These are phyloP conservation scores for Dicyrtoma fusca DNA, from an alignment of 2,888 invertebrate species.

Conservation along the genomic window DNA sequence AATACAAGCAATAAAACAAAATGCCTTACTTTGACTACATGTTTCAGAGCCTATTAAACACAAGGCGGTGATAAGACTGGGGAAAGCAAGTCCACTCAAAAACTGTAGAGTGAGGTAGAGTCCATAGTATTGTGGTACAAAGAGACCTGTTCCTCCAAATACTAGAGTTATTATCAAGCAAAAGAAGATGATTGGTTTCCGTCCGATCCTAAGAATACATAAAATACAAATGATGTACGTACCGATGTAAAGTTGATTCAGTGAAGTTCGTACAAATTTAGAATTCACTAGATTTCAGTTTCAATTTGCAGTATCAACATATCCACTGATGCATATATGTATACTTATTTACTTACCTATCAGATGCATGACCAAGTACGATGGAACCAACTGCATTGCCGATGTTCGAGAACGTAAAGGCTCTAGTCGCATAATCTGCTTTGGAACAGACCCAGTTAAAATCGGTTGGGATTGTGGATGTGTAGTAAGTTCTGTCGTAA, in stretches of 20 bases:
- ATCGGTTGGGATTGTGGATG: conserved; percentile 62
- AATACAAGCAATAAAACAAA: background rate
- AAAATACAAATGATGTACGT: no score
- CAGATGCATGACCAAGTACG: conserved; percentile 65
- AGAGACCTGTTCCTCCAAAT: conserved; percentile 24
- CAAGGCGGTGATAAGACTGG: conserved; percentile 27
- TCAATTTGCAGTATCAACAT: no score
- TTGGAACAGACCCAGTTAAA: conserved; percentile 66
- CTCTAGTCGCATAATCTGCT: conserved; percentile 63
- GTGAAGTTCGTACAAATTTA: no score
- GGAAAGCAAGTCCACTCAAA: conserved; percentile 31
- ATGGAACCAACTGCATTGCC: conserved; percentile 65
- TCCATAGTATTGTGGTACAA: conserved; percentile 10
- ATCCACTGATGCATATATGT: no score
- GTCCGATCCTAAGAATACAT: conserved; percentile 15
- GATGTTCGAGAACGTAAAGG: conserved; percentile 63
- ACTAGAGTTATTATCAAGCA: conserved; percentile 21
- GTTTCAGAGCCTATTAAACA: conserved; percentile 27
- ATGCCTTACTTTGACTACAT: conserved; percentile 31
- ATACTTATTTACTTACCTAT: conserved; percentile 63
- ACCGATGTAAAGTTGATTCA: no score
- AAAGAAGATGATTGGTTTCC: conserved; percentile 30
- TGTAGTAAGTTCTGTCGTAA: conserved; percentile 64
- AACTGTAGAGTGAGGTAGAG: conserved; percentile 17
- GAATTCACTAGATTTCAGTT: no score